phyloP scores from a whole-genome alignment of 1,140 invertebrate species.

The Coboldia fuscipes region DNA sequence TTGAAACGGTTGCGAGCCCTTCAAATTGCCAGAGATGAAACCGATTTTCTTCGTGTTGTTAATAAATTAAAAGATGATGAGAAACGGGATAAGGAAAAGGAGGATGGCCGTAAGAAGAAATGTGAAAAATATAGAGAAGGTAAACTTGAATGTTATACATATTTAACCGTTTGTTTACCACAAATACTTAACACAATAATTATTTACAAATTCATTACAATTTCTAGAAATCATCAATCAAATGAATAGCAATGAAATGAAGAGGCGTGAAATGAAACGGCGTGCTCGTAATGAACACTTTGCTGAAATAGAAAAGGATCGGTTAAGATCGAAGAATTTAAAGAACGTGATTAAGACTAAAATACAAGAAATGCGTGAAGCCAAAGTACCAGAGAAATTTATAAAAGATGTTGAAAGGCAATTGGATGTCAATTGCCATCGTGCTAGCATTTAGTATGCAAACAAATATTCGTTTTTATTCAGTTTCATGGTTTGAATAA shows the following conservation, averaged over 20 bases:
- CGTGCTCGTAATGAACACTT: slow-evolving; percentile 30
- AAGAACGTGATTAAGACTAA: slow-evolving; percentile 33
- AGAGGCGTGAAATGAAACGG: slow-evolving; percentile 27
- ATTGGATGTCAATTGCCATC: no score
- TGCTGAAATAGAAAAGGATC: slow-evolving; percentile 25
- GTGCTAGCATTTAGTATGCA: no score
- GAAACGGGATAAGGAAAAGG: slow-evolving; percentile 19
- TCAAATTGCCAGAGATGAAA: slow-evolving; percentile 32
- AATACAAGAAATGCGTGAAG: slow-evolving; percentile 27
- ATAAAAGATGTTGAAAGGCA: slow-evolving; percentile 22
- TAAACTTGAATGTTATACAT: slow-evolving; percentile 8
- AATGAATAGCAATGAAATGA: slow-evolving; percentile 30
- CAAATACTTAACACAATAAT: neutral
- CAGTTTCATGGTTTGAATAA: no score
- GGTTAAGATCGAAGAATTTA: slow-evolving; percentile 28
- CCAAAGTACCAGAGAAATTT: slow-evolving; percentile 20
- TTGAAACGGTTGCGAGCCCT: slow-evolving; percentile 23
- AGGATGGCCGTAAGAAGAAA: slow-evolving; percentile 11
- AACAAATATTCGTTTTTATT: no score
- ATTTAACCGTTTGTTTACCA: no score
- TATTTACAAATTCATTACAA: neutral
- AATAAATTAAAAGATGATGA: slow-evolving; percentile 23
- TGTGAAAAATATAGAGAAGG: slow-evolving; percentile 13
- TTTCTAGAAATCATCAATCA: slow-evolving; percentile 1
- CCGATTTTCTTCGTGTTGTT: slow-evolving; percentile 31